Base-by-base conservation (phyloP, 2,113 vertebrate genomes). In the Anarhynchus alexandrinus region DNA sequence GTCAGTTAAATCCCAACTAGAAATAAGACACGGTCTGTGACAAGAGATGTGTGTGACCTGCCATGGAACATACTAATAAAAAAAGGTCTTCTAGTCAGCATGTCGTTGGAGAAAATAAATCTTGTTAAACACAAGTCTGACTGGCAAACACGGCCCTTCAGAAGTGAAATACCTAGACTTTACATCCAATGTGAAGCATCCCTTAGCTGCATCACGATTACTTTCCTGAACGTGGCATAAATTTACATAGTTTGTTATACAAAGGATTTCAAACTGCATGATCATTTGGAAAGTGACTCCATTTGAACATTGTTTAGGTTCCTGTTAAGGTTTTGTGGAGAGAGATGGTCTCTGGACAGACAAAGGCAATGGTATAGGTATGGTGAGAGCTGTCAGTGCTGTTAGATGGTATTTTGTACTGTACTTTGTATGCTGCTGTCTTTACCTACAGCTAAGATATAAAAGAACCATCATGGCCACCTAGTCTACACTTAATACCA, bases 1-100 rank as follows among this genome's bases (percentile, higher is more conserved):
- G 86, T 83, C 94, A 92, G 42, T 58, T 88, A 88, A 85, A 93
- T 77, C 89, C 86, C 73, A 70, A 3, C 38, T 73, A 96, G 76
- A 95, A 94, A 90, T 82, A 86, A 88, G 67, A 83, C 54, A 32
- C 1, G 0, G 73, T 83, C 62, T 92, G 64, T 70, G 82, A 90
- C 45, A 93, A 57, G 45, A 86, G 58, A 59, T 6, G 30, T 90
- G 45, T 6, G 30, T 90, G 45, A 84, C 82, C 77, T 69, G n/a
- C 42, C 51, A 66, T 72, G 42, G 64, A 77, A 72, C 59, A 62
- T 70, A 51, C 25, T 86, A 93, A 94, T 92, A 71, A 90, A 71
- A 66, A 90, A 80, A 90, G 40, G 76, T 83, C 88, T 83, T 9
- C 34, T 70, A 81, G 58, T 77, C 67, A 77, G 54, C 32, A 66